Evolutionary conservation across 2,797 vertebrate genomes (phyloP).

Genomic region (Amblyraja radiata): DNA sequence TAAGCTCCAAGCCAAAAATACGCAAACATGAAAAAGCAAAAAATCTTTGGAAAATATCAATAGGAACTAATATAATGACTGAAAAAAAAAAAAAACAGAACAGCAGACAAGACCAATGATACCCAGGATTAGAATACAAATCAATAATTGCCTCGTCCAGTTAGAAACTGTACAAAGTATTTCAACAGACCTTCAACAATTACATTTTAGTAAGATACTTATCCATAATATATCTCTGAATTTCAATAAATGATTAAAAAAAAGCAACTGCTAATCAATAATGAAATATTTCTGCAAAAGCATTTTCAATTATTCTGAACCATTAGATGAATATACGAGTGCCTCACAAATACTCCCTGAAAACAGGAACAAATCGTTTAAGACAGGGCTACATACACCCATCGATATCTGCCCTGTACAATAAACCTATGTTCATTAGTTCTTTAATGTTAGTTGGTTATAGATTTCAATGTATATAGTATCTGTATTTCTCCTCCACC

Average conservation of each 20-base stretch:
- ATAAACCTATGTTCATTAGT: neutral
- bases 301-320: neutral
- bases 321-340: neutral
- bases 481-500: neutral
- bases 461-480: neutral
- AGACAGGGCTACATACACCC: neutral
- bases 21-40: neutral
- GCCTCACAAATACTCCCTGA: neutral
- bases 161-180: neutral
- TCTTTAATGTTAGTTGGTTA: neutral
- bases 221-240: neutral
- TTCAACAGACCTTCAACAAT: neutral
- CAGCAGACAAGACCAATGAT: neutral
- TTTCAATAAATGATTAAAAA: neutral
- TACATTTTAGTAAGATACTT: neutral
- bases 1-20: neutral
- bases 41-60: neutral
- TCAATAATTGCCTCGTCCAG: neutral
- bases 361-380: neutral
- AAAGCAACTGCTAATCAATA: neutral
- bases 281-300: slow-evolving; percentile 7
- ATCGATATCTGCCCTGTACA: neutral
- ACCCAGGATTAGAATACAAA: neutral
- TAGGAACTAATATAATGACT: neutral
- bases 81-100: neutral